These are phyloP conservation scores for Notothenia rossii DNA, from an alignment of 2,113 vertebrate species.

Conservation along the genomic window DNA sequence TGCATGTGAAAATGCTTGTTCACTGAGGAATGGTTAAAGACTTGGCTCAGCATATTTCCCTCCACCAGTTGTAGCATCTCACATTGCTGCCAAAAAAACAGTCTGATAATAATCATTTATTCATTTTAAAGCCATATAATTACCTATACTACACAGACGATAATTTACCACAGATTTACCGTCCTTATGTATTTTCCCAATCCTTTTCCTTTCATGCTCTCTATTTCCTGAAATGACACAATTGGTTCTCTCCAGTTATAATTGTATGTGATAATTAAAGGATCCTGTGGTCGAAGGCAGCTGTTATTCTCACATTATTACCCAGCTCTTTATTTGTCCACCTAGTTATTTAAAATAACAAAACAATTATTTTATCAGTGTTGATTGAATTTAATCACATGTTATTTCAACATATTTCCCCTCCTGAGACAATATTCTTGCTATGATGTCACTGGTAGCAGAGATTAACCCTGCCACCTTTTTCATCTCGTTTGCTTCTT, in stretches of 20 bases:
- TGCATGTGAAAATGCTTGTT: constrained; percentile 3
- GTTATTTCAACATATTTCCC: neutral
- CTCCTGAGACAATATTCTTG: neutral
- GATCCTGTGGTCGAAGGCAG: neutral
- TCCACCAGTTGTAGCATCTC: too few relatives aligned
- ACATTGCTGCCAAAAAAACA: too few relatives aligned
- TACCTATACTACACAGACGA: constrained; percentile 14
- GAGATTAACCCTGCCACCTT: neutral
- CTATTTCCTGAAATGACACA: neutral
- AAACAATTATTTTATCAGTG: too few relatives aligned
- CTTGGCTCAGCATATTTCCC: constrained; percentile 14
- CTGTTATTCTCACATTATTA: constrained; percentile 13
- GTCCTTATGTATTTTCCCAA: constrained; percentile 20
- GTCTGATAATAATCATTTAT: constrained; percentile 43
- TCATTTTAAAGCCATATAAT: constrained; percentile 49
- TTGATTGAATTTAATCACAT: neutral
- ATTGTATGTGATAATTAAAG: constrained; percentile 33
- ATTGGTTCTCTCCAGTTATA: constrained; percentile 28
- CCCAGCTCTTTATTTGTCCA: constrained; percentile 5
- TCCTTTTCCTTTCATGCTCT: neutral
- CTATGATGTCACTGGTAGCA: neutral
- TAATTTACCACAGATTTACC: constrained; percentile 38
- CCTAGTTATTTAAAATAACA: neutral
- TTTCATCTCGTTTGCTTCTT: neutral
- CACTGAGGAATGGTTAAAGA: constrained; percentile 13